Base-by-base conservation (phyloP, 30 jellyfish, hydroid and myxozoan genomes). In the Turritopsis dohrnii region DNA sequence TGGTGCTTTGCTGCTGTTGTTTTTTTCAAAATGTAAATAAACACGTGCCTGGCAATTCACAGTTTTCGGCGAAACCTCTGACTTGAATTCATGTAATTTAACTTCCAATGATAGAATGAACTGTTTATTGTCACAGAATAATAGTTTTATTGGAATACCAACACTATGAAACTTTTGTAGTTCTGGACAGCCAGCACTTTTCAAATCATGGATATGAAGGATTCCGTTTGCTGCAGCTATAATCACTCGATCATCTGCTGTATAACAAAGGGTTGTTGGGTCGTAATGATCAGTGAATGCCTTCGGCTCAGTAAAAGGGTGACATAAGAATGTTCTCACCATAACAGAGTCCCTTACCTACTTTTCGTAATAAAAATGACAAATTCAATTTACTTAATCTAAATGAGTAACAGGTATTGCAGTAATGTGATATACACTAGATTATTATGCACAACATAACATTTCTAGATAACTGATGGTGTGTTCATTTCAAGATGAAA, bases 321-420 rank as follows among this genome's bases (percentile, higher is more conserved):
- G 96, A 60, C 99, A 94, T 21, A 94, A 83, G 28, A 94, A 54
- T 28, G 99, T 94, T 24, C 96, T 93, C 71, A 94, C 99, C 99
- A 94, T 94, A n/a, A n/a, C 19, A 7, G 5, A 3, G 60, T 41
- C 60, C 13, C 60, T 41, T 13, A 41, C 13, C 13, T 41, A 3
- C 9, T 41, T 13, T 3, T 13, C 13, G 13, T 41, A 41, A 41
- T 5, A 41, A 41, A 41, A 41, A 41, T 41, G 60, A 41, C 13
- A 41, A n/a, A n/a, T n/a, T n/a, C n/a, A n/a, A n/a, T n/a, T n/a
- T 41, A 3, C 5, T 41, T 41, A 41, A 41, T 41, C 5, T 5
- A 41, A 41, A 41, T 13, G 13, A 41, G 13, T 41, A 41, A 13
- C 13, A 41, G 5, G 60, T 41, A 41, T 41, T n/a, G n/a, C n/a